Conservation (phyloP, 2,113 vertebrate genomes). For the Castor canadensis region DNA sequence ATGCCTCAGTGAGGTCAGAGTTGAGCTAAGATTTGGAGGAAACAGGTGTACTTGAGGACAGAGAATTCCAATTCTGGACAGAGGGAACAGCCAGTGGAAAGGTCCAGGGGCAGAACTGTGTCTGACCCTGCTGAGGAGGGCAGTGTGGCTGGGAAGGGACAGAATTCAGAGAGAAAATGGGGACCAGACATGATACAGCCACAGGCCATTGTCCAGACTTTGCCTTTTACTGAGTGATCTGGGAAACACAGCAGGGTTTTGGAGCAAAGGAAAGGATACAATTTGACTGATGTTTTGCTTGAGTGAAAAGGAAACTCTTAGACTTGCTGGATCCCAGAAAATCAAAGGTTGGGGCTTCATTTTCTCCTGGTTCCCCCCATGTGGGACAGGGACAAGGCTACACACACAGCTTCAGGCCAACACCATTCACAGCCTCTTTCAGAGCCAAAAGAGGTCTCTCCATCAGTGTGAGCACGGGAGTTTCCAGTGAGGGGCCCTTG, state of each 20-base stretch:
- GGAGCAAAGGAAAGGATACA: neutral
- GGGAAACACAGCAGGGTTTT: neutral
- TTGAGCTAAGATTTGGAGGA: neutral
- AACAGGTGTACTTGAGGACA: neutral
- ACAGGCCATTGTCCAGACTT: neutral
- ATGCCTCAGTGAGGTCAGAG: neutral
- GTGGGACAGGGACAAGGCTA: neutral
- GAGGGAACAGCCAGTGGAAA: neutral
- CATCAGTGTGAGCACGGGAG: neutral
- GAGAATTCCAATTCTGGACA: neutral
- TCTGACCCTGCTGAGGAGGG: neutral
- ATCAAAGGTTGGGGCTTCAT: neutral
- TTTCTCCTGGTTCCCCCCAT: neutral
- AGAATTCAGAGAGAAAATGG: neutral
- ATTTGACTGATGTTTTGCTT: slow-evolving; percentile 11
- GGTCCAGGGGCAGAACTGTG: neutral
- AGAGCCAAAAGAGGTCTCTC: neutral
- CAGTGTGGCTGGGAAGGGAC: neutral
- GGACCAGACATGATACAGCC: neutral
- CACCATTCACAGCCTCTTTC: neutral
- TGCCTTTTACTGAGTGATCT: neutral
- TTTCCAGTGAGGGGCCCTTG: neutral
- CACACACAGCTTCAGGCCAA: neutral
- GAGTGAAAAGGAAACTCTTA: slow-evolving; percentile 22
- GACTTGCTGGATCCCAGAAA: neutral